Evolutionary conservation across 1,140 invertebrate genomes (phyloP).

Genomic region (Zaprionus gabonicus): DNA sequence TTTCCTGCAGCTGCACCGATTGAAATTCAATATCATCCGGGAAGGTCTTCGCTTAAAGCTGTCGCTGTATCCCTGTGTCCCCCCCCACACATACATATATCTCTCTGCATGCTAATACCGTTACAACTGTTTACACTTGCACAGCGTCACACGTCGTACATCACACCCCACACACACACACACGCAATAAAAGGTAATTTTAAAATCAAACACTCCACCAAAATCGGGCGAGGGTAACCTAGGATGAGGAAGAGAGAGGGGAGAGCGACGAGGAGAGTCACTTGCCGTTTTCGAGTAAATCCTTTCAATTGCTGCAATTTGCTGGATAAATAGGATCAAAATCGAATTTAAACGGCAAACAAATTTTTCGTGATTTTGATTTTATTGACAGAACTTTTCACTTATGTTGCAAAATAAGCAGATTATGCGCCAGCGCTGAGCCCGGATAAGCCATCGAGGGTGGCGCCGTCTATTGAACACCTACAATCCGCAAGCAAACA

Average conservation of each 20-base stretch:
- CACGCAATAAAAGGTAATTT: slow-evolving; percentile 73
- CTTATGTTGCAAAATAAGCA: slow-evolving; percentile 79
- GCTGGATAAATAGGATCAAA: slow-evolving; percentile 84
- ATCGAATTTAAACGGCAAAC: slow-evolving; percentile 84
- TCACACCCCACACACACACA: slow-evolving; percentile 29
- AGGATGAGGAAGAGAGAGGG: background rate
- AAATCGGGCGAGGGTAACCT: slow-evolving; percentile 4
- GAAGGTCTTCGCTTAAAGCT: slow-evolving; percentile 57
- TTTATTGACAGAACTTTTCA: slow-evolving; percentile 84
- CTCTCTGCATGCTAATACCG: slow-evolving; percentile 33
- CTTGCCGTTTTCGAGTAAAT: slow-evolving; percentile 57
- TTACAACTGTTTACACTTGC: slow-evolving; percentile 65
- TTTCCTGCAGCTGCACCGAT: slow-evolving; percentile 63
- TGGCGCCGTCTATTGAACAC: slow-evolving; percentile 56
- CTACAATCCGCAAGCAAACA: slow-evolving; percentile 42
- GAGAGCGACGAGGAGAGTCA: background rate
- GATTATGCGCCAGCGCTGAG: slow-evolving; percentile 57
- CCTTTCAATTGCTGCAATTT: slow-evolving; percentile 84
- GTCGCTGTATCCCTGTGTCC: slow-evolving; percentile 30
- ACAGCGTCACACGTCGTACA: slow-evolving; percentile 25
- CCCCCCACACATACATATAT: slow-evolving; percentile 32
- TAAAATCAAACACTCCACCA: slow-evolving; percentile 73
- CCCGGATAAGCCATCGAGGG: slow-evolving; percentile 55
- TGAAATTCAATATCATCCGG: slow-evolving; percentile 73
- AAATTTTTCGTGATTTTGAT: slow-evolving; percentile 81